Evolutionary conservation across 2,113 vertebrate genomes (phyloP), one percentile per base, ranked within the genome.

Genomic region (Phaethornis superciliosus): DNA sequence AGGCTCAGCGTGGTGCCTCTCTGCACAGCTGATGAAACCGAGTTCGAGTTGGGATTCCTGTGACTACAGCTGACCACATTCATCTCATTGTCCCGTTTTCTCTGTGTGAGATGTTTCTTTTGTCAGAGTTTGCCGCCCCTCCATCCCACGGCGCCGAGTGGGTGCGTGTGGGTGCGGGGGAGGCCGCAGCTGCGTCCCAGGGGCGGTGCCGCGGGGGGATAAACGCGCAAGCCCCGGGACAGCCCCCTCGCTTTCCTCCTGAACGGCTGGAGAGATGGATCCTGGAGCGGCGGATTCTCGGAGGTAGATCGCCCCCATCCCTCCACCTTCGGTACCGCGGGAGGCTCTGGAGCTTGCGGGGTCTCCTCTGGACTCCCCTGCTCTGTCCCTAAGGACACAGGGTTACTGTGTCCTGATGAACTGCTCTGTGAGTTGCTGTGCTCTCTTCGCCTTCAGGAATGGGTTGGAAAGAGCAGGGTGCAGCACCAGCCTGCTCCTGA

Each of bases 311-410:
- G 4, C 5, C 21, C 7, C 11, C 19, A 8, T 8, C 26, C 22
- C 40, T 6, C 15, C 27, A 17, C 44, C 40, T 51, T 16, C 3
- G 4, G 44, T 23, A 52, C 27, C 2, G 1, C 0, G 2, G 35
- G 27, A 28, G 65, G n/a, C 65, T 35, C 51, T 21, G n/a, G 11
- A 49, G 27, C 3, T 0, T 18, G 54, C 2, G 0, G 19, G 18
- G 26, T 10, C 35, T 19, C n/a, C 20, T 4, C 40, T 7, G 4
- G 28, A 5, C 8, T 30, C 11, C 62, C 35, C 58, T 17, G 26
- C 2, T 1, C 11, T 8, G 32, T 12, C 24, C 23, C 47, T n/a
- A 18, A 4, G 5, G 4, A 33, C 32, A 30, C 15, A 44, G 35
- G 18, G 40, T 37, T 37, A 4, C 23, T 26, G 19, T 15, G 40